Conservation (phyloP, 2,113 vertebrate genomes). For the Maccullochella peelii region DNA sequence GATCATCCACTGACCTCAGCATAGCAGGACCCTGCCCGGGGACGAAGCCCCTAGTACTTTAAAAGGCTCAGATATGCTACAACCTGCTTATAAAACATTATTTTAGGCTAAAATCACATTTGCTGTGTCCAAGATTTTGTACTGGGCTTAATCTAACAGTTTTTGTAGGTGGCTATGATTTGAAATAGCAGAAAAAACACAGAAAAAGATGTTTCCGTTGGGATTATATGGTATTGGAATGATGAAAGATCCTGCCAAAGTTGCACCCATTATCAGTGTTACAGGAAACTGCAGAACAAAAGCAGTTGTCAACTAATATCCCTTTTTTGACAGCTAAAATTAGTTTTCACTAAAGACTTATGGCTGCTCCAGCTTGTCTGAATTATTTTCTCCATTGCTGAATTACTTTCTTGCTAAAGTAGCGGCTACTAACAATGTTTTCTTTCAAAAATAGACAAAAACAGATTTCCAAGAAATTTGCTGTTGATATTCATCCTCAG, state of each 20-base stretch:
- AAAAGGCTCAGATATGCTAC: slow-evolving; percentile 45
- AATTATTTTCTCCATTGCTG: background rate
- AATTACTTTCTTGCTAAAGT: background rate
- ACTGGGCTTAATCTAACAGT: slow-evolving; percentile 5
- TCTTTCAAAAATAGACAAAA: background rate
- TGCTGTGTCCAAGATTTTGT: background rate
- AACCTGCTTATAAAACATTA: slow-evolving; percentile 57
- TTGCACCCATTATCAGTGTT: background rate
- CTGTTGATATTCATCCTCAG: background rate
- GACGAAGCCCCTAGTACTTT: slow-evolving; percentile 7
- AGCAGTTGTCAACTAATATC: background rate
- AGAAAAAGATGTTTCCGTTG: background rate
- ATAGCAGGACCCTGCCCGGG: slow-evolving; percentile 30
- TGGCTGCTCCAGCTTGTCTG: background rate
- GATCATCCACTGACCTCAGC: slow-evolving; percentile 70
- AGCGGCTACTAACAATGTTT: background rate
- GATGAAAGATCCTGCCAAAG: slow-evolving; percentile 24
- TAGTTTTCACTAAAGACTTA: background rate
- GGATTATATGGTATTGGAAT: background rate
- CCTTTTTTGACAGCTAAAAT: slow-evolving; percentile 2
- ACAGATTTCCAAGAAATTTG: background rate
- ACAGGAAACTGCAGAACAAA: slow-evolving; percentile 18
- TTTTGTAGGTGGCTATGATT: background rate
- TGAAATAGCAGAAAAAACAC: slow-evolving; percentile 8
- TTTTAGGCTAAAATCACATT: slow-evolving; percentile 39